Conservation (phyloP, 1,140 invertebrate genomes). For the Cephus cinctus region DNA sequence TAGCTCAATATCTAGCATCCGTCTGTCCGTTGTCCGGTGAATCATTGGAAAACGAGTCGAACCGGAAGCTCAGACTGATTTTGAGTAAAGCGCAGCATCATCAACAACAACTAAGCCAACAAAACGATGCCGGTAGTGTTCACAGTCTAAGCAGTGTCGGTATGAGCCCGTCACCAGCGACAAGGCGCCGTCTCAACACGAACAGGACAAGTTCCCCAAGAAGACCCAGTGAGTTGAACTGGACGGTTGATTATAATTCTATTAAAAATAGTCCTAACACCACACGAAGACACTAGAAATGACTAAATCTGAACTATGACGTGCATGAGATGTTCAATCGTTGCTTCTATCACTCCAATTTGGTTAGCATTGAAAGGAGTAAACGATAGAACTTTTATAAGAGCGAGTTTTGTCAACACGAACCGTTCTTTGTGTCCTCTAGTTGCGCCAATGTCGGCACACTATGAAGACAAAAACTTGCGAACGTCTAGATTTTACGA, state of each 20-base stretch:
- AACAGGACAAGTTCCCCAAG: conserved; percentile 60
- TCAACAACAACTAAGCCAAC: conserved; percentile 76
- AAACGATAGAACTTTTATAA: too few relatives aligned
- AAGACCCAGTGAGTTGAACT: conserved; percentile 60
- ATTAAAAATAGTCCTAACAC: conserved; percentile 4
- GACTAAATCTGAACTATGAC: too few relatives aligned
- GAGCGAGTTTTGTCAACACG: too few relatives aligned
- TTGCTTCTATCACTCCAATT: too few relatives aligned
- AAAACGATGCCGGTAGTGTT: conserved; percentile 54
- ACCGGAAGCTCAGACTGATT: conserved; percentile 80
- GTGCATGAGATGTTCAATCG: too few relatives aligned
- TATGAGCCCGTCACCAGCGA: conserved; percentile 48
- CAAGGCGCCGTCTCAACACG: conserved; percentile 46
- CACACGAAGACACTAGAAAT: too few relatives aligned
- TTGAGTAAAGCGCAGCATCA: conserved; percentile 88
- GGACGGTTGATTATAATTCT: background rate
- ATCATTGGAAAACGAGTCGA: conserved; percentile 77
- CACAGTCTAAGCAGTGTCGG: conserved; percentile 51
- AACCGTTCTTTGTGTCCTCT: conserved; percentile 45
- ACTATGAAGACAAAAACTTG: conserved; percentile 47
- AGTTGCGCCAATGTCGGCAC: conserved; percentile 45
- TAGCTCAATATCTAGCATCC: conserved; percentile 80
- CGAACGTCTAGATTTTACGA: conserved; percentile 45
- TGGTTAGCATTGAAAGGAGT: too few relatives aligned
- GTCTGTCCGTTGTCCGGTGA: conserved; percentile 76